Base-by-base conservation (phyloP, 2,113 vertebrate genomes). In the Nothobranchius furzeri region DNA sequence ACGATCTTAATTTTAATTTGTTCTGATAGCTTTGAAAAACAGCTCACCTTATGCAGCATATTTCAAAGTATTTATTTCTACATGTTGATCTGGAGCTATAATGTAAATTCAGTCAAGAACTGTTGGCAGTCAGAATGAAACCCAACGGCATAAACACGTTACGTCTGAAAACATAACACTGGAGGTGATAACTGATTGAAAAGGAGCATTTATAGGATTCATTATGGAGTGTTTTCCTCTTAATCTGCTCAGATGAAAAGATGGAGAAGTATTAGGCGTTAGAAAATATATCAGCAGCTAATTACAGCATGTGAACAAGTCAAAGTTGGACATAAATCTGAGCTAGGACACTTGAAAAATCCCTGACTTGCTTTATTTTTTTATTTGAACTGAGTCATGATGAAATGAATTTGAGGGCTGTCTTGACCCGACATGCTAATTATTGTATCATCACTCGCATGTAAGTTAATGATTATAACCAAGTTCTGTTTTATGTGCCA, bases 351-450 rank as follows among this genome's bases (percentile, higher is more conserved):
- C 46, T 64, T 15, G 35, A 66, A 55, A 49, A 68, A 61, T 59
- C 7, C 13, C 14, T 67, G 17, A 25, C 20, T 53, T 24, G 51
- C 48, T 9, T 62, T 13, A 46, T 55, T 17, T 62, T 30, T 30
- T 30, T n/a, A 64, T 7, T 48, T 67, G n/a, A 14, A 42, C 9
- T 49, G 11, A 49, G 54, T 40, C 35, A 17, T 10, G n/a, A 25
- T 30, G 15, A 60, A 70, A 43, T 56, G 24, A 20, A 1, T 1
- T 54, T 46, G 6, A 59, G 24, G 25, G 30, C 64, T 65, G 35
- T 52, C 69, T 70, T 75, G 55, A 72, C 60, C 67, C 53, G 53
- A 48, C 6, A 53, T 20, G 64, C 15, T 76, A 45, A 81, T 85
- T 64, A 67, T 66, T 60, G 52, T 54, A 48, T 43, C 48, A 12